These are phyloP conservation scores for Limnephilus rhombicus DNA, from an alignment of 2,888 invertebrate genomes.

Conservation along the genomic window DNA sequence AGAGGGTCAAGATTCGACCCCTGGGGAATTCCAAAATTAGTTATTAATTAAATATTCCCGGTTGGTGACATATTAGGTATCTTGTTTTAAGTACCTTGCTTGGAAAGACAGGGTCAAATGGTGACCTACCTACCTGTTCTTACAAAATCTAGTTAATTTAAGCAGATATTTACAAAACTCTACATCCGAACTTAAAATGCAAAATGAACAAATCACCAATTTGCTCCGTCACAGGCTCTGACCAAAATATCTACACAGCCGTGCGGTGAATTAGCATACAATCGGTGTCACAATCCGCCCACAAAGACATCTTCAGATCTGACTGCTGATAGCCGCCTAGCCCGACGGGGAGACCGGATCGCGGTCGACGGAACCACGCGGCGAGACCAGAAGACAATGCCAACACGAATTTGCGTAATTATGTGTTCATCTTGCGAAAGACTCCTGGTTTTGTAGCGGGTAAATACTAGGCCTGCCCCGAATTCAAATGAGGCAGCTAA, in stretches of 20 bases:
- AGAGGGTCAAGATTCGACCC: not conserved
- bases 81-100: not conserved
- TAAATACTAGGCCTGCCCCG: not conserved
- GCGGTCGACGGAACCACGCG: slow-evolving; percentile 9
- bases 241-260: slow-evolving; percentile 62
- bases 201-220: slow-evolving; percentile 12
- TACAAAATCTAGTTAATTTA: not conserved
- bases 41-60: not conserved
- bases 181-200: not conserved
- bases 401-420: slow-evolving; percentile 41
- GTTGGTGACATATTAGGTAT: not conserved
- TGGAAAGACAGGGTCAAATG: not conserved
- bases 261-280: slow-evolving; percentile 59
- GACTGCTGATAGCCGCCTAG: slow-evolving; percentile 5
- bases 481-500: not conserved
- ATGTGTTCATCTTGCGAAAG: slow-evolving; percentile 29
- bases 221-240: slow-evolving; percentile 58
- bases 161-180: not conserved
- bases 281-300: slow-evolving; percentile 59
- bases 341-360: not conserved
- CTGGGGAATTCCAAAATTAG: not conserved
- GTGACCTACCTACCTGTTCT: not conserved
- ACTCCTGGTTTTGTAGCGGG: not conserved
- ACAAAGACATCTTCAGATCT: slow-evolving; percentile 43
- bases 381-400: slow-evolving; percentile 42